A percentile compares a stretch with the other conserved stretches of the same genome.
These are phyloP conservation scores for Rambutsinella grinnellia DNA, from an alignment of 2,888 invertebrate species.

Conservation along the genomic window DNA sequence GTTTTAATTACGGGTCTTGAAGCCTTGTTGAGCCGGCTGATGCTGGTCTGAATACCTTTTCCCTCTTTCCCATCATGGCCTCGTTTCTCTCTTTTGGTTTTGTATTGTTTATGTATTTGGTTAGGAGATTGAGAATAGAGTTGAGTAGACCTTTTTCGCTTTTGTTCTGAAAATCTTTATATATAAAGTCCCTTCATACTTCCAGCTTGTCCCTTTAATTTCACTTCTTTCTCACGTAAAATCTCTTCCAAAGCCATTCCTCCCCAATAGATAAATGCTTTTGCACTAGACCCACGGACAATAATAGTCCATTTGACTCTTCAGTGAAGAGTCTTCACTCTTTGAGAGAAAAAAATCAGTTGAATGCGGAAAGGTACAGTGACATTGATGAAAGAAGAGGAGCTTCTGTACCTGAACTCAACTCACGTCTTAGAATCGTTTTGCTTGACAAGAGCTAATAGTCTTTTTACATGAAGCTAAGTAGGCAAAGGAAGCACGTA, in stretches of 20 bases:
- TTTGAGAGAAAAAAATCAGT: too few relatives aligned
- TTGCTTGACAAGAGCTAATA: background rate
- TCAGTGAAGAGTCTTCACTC: too few relatives aligned
- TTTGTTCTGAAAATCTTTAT: too few relatives aligned
- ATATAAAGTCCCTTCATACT: constrained; percentile 1
- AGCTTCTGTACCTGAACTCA: background rate
- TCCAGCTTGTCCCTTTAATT: background rate
- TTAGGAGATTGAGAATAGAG: too few relatives aligned
- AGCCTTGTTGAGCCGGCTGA: constrained; percentile 41
- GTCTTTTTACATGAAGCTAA: too few relatives aligned
- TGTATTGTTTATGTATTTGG: constrained; percentile 10
- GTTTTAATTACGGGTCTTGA: constrained; percentile 50
- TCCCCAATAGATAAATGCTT: background rate
- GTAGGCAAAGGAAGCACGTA: background rate
- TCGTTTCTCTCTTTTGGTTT: background rate
- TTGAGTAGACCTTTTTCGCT: too few relatives aligned
- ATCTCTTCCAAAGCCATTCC: too few relatives aligned
- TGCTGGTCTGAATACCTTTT: constrained; percentile 8
- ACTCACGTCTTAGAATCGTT: background rate
- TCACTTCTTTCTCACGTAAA: too few relatives aligned
- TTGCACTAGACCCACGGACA: background rate
- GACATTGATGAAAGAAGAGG: too few relatives aligned
- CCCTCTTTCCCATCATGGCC: background rate
- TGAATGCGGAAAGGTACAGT: too few relatives aligned
- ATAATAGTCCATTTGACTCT: too few relatives aligned